phyloP scores from a whole-genome alignment of 2,113 vertebrate genomes.

The Gambusia holbrooki region DNA sequence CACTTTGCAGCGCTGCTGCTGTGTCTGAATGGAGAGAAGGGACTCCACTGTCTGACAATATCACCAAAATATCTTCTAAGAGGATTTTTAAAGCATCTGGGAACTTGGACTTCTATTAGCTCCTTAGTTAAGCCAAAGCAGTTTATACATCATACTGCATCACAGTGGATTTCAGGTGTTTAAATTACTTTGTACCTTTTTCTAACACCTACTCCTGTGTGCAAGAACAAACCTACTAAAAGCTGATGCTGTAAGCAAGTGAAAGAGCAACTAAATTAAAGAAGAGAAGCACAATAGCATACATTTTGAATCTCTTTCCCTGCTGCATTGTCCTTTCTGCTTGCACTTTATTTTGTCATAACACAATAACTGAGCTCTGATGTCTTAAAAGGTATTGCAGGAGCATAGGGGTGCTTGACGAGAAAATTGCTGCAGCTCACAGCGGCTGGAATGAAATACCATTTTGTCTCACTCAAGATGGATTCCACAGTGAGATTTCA shows the following conservation, averaged over 20 bases:
- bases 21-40: slow-evolving; percentile 50
- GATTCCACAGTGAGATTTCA: slow-evolving; percentile 78
- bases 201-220: slow-evolving; percentile 8
- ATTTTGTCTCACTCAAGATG: slow-evolving; percentile 79
- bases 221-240: slow-evolving; percentile 22
- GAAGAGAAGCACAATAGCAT: slow-evolving; percentile 43
- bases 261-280: slow-evolving; percentile 40
- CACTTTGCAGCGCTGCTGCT: slow-evolving; percentile 57
- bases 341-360: slow-evolving; percentile 65
- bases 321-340: slow-evolving; percentile 34
- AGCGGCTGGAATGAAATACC: slow-evolving; percentile 74
- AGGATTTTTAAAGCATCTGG: slow-evolving; percentile 42
- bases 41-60: slow-evolving; percentile 56
- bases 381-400: slow-evolving; percentile 74
- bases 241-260: slow-evolving; percentile 14
- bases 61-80: slow-evolving; percentile 35
- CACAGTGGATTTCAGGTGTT: background rate
- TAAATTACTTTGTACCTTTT: slow-evolving; percentile 11
- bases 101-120: slow-evolving; percentile 35
- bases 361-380: slow-evolving; percentile 69
- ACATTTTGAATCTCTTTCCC: slow-evolving; percentile 48
- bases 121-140: slow-evolving; percentile 45
- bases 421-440: slow-evolving; percentile 74
- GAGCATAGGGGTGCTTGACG: slow-evolving; percentile 65
- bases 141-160: slow-evolving; percentile 19